Conservation (phyloP, 2,797 vertebrate species). For the Mormyrops boulengeri region DNA sequence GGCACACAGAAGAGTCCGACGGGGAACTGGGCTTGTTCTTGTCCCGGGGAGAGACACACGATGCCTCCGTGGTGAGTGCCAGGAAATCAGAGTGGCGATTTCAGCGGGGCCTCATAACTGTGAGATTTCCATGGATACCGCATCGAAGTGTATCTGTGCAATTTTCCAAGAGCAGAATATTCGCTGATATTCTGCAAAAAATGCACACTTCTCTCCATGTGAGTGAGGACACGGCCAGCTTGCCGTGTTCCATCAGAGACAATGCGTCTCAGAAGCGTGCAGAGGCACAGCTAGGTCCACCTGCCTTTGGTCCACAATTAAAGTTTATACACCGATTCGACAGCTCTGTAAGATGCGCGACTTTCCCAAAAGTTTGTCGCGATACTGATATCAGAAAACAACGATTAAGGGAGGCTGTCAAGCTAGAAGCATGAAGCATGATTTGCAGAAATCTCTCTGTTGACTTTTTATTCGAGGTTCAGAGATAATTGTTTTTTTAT, state of each 20-base stretch:
- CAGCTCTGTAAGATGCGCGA: neutral
- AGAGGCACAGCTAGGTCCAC: too few relatives aligned
- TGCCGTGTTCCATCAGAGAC: neutral
- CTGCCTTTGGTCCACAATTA: neutral
- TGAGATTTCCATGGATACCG: neutral
- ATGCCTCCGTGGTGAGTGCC: neutral
- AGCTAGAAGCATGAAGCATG: neutral
- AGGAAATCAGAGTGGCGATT: neutral
- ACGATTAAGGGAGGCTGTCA: neutral
- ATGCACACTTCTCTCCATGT: neutral
- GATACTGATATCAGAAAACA: neutral
- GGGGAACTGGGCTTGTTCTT: neutral
- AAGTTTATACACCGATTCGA: neutral
- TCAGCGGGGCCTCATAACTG: neutral
- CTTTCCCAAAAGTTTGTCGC: neutral
- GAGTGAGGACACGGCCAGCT: neutral
- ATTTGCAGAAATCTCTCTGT: neutral
- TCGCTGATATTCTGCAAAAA: neutral
- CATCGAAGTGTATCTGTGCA: neutral
- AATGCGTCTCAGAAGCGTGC: neutral
- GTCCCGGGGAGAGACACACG: neutral
- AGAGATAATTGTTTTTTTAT: constrained; percentile 4
- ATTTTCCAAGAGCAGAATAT: neutral
- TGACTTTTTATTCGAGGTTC: neutral
- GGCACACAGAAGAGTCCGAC: constrained; percentile 13